These are phyloP conservation scores for Caenorhabditis uteleia DNA, from an alignment of 2,888 invertebrate species.

Conservation along the genomic window DNA sequence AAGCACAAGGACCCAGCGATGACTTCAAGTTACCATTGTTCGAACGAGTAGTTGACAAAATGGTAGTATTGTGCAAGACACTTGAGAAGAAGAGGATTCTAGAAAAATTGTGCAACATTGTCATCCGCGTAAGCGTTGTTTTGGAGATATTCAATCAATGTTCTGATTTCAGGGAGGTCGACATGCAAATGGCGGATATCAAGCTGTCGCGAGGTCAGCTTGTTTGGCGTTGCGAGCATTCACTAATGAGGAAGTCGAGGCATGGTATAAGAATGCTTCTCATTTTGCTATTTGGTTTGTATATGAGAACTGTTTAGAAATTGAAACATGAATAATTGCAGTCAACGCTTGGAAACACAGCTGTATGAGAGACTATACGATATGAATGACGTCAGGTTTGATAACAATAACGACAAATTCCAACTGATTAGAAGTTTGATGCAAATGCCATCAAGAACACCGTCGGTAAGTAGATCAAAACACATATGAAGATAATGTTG, in stretches of 20 bases:
- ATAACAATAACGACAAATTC: conserved; percentile 8
- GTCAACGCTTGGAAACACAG: too few species aligned
- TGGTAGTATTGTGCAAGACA: conserved; percentile 15
- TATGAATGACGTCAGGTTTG: conserved; percentile 12
- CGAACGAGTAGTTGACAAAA: conserved; percentile 23
- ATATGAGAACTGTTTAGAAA: neutral
- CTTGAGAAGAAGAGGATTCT: conserved; percentile 13
- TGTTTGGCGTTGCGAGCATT: conserved; percentile 38
- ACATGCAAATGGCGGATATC: conserved; percentile 27
- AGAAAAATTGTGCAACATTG: conserved; percentile 4
- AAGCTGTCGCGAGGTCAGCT: conserved; percentile 36
- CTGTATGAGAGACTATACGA: too few species aligned
- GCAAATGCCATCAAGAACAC: conserved; percentile 24
- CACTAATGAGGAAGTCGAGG: conserved; percentile 26
- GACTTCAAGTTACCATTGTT: conserved; percentile 23
- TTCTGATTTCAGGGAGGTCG: conserved; percentile 34
- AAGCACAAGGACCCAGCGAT: conserved; percentile 6
- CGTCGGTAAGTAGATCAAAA: too few species aligned
- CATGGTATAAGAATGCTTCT: conserved; percentile 1
- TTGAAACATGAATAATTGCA: too few species aligned
- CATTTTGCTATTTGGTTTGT: conserved; percentile 9
- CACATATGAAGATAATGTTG: too few species aligned
- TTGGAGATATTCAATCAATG: too few species aligned
- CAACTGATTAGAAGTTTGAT: conserved; percentile 23
- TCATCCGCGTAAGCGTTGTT: too few species aligned